phyloP scores from a whole-genome alignment of 2,888 invertebrate species.

The Eupithecia tripunctaria region DNA sequence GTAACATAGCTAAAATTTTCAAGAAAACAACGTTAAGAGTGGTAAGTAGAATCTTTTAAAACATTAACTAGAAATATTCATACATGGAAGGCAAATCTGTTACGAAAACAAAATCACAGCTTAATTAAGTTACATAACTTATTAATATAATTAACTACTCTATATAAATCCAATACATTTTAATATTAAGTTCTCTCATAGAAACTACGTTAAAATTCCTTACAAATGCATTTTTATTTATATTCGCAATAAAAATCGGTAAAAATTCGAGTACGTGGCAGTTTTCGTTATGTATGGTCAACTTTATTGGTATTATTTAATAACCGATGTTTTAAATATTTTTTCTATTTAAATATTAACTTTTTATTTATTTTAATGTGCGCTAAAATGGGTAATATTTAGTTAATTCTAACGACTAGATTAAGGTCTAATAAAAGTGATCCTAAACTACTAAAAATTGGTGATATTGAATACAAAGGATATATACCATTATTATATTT shows the following conservation, averaged over 20 bases:
- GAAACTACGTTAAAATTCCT: slow-evolving; percentile 44
- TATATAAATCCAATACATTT: slow-evolving; percentile 40
- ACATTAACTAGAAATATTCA: slow-evolving; percentile 32
- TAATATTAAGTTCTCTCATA: slow-evolving; percentile 41
- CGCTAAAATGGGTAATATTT: slow-evolving; percentile 53
- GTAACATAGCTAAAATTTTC: slow-evolving; percentile 60
- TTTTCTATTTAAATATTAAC: slow-evolving; percentile 16
- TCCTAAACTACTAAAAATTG: slow-evolving; percentile 49
- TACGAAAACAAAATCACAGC: slow-evolving; percentile 51
- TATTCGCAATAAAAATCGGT: slow-evolving; percentile 62
- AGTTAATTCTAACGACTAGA: slow-evolving; percentile 51
- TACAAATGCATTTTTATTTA: slow-evolving; percentile 40
- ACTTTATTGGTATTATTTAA: slow-evolving; percentile 53
- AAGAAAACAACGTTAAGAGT: slow-evolving; percentile 41
- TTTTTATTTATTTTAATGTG: slow-evolving; percentile 51
- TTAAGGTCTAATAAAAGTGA: slow-evolving; percentile 46
- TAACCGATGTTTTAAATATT: slow-evolving; percentile 22
- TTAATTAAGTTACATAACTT: slow-evolving; percentile 31
- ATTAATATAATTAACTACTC: slow-evolving; percentile 21
- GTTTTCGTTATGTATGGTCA: slow-evolving; percentile 64
- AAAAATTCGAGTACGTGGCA: slow-evolving; percentile 77
- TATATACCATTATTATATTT: slow-evolving; percentile 23
- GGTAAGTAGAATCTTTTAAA: slow-evolving; percentile 47
- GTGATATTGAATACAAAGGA: slow-evolving; percentile 40
- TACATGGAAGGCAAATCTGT: slow-evolving; percentile 42